Conservation (phyloP, 1,140 invertebrate genomes). For the Drosophila subpulchrella region DNA sequence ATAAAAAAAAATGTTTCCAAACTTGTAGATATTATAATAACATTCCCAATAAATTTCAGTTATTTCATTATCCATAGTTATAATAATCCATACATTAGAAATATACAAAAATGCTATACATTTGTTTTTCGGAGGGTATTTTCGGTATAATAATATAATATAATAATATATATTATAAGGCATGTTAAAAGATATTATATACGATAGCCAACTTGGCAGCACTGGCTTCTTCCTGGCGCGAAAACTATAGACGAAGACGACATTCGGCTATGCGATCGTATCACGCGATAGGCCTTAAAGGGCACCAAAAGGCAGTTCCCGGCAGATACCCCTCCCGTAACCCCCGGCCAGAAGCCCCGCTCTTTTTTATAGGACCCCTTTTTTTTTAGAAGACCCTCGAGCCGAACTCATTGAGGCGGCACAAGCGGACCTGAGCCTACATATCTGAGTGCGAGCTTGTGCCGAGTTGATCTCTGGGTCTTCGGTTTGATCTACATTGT, state of each 20-base stretch:
- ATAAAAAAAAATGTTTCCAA: too few relatives aligned
- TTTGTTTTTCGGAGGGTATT: too few relatives aligned
- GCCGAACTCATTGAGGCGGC: conserved; percentile 54
- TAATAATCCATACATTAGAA: too few relatives aligned
- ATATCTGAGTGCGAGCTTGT: conserved; percentile 18
- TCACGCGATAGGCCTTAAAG: conserved; percentile 77
- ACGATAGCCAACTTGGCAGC: background rate
- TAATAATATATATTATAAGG: too few relatives aligned
- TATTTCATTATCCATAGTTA: too few relatives aligned
- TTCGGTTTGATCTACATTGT: conserved; percentile 25
- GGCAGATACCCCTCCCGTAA: background rate
- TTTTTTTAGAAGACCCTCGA: background rate
- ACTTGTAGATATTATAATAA: too few relatives aligned
- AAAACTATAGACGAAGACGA: conserved; percentile 71
- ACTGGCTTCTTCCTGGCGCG: conserved; percentile 35
- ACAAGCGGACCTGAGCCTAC: conserved; percentile 28
- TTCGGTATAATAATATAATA: too few relatives aligned
- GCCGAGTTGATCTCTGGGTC: conserved; percentile 25
- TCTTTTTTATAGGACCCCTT: background rate
- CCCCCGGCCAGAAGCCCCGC: background rate
- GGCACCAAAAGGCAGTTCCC: conserved; percentile 51
- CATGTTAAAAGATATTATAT: background rate
- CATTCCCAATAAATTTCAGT: too few relatives aligned
- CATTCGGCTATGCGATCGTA: conserved; percentile 78
- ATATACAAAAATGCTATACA: too few relatives aligned